These are phyloP conservation scores for Saguinus midas DNA, from an alignment of 2,113 vertebrate species.

Conservation along the genomic window DNA sequence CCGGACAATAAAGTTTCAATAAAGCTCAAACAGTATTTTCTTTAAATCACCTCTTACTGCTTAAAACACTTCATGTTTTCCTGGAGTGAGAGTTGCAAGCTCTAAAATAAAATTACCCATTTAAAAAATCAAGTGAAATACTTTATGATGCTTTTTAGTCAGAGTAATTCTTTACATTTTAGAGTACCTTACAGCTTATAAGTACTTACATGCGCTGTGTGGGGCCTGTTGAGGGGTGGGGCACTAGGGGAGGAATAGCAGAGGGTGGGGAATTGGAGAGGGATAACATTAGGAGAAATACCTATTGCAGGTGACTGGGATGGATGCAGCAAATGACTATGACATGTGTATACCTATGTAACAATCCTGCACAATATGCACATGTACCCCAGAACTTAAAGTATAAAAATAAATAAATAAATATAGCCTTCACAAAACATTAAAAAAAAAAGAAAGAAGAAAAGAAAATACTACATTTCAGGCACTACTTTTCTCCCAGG, in stretches of 20 bases:
- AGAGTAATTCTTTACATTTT: neutral
- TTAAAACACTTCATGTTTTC: neutral
- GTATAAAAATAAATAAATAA: too few relatives aligned
- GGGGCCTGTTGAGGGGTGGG: too few relatives aligned
- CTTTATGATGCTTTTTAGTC: neutral
- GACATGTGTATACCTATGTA: too few relatives aligned
- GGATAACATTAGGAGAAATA: too few relatives aligned
- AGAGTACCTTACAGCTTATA: neutral
- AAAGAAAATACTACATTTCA: neutral
- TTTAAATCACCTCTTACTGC: neutral
- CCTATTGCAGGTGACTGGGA: too few relatives aligned
- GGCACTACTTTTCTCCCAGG: neutral
- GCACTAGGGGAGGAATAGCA: too few relatives aligned
- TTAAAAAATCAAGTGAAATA: conserved; percentile 3
- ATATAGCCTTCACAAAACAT: too few relatives aligned
- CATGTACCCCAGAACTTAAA: too few relatives aligned
- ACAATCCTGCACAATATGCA: too few relatives aligned
- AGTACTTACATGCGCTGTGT: neutral
- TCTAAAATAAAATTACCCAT: neutral
- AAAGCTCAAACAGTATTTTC: neutral
- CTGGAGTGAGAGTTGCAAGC: neutral
- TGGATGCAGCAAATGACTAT: too few relatives aligned
- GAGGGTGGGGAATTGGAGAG: too few relatives aligned
- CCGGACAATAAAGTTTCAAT: neutral
- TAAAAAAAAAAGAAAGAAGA: neutral